A percentile compares a stretch with the other conserved stretches of the same genome.
Evolutionary conservation across 2,888 invertebrate species (phyloP).

Genomic region (Andrena flavipes): DNA sequence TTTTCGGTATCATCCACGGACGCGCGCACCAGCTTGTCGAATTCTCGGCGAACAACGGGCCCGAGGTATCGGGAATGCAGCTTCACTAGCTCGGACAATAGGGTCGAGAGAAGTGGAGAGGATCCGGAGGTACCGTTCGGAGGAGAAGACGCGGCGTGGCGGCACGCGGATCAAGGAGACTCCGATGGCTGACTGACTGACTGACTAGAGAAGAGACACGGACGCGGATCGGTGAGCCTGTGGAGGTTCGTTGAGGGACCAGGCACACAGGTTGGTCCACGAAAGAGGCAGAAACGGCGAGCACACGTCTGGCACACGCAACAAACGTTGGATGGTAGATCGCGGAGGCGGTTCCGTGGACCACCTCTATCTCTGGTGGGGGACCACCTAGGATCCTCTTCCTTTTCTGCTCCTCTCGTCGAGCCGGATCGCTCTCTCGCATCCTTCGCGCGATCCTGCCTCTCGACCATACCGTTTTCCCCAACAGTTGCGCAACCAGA

Average conservation of each 20-base stretch:
- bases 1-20: not conserved
- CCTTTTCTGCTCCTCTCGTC: slow-evolving; percentile 60
- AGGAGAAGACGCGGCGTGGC: slow-evolving; percentile 34
- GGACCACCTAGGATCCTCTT: slow-evolving; percentile 71
- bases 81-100: not conserved
- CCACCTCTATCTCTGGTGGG: slow-evolving; percentile 79
- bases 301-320: slow-evolving; percentile 75
- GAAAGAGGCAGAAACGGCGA: slow-evolving; percentile 72
- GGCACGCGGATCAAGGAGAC: slow-evolving; percentile 69
- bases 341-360: slow-evolving; percentile 83
- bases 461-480: too few relatives aligned
- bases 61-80: too few relatives aligned
- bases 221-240: slow-evolving; percentile 54
- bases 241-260: slow-evolving; percentile 47
- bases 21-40: not conserved
- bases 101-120: not conserved
- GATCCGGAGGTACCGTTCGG: slow-evolving; percentile 35
- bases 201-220: slow-evolving; percentile 73
- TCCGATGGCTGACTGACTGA: slow-evolving; percentile 75
- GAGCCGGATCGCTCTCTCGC: slow-evolving; percentile 9
- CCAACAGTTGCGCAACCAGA: not conserved
- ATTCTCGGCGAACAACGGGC: not conserved
- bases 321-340: slow-evolving; percentile 77
- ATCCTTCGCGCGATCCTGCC: slow-evolving; percentile 27
- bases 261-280: slow-evolving; percentile 74